Evolutionary conservation across 2,888 invertebrate species (phyloP).

Genomic region (Zonitis immaculata): DNA sequence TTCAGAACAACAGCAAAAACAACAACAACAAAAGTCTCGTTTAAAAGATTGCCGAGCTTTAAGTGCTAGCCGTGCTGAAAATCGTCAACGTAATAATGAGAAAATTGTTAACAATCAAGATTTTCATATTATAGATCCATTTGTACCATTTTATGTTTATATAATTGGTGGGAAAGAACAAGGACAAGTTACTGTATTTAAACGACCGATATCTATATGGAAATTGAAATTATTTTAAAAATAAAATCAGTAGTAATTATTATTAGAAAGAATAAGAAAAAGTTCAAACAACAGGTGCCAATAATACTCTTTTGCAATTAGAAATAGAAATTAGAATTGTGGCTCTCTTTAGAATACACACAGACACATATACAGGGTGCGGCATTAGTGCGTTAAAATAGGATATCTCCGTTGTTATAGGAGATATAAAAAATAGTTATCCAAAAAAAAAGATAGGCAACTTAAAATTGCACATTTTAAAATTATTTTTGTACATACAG

Average conservation of each 20-base stretch:
- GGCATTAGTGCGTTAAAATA: no score
- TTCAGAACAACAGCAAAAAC: slow-evolving; percentile 29
- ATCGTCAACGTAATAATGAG: slow-evolving; percentile 43
- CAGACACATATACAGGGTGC: no score
- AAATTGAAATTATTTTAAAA: slow-evolving; percentile 58
- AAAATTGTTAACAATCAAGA: slow-evolving; percentile 18
- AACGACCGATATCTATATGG: slow-evolving; percentile 76
- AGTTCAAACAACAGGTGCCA: slow-evolving; percentile 10
- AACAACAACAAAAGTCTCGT: slow-evolving; percentile 4
- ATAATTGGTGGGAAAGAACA: slow-evolving; percentile 77
- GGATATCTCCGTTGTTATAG: no score
- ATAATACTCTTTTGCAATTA: slow-evolving; percentile 1
- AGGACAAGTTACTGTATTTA: slow-evolving; percentile 70
- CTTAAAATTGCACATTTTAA: no score
- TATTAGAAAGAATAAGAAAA: background rate
- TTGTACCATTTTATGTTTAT: slow-evolving; percentile 59
- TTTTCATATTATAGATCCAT: slow-evolving; percentile 44
- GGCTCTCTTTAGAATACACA: no score
- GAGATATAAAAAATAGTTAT: no score
- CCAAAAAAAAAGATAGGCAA: no score
- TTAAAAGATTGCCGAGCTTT: slow-evolving; percentile 50
- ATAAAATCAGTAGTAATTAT: background rate
- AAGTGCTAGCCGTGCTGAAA: slow-evolving; percentile 56
- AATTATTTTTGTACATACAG: no score
- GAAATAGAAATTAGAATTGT: background rate